These are phyloP conservation scores for Stigmatopora nigra DNA, from an alignment of 2,113 vertebrate genomes.

Conservation along the genomic window DNA sequence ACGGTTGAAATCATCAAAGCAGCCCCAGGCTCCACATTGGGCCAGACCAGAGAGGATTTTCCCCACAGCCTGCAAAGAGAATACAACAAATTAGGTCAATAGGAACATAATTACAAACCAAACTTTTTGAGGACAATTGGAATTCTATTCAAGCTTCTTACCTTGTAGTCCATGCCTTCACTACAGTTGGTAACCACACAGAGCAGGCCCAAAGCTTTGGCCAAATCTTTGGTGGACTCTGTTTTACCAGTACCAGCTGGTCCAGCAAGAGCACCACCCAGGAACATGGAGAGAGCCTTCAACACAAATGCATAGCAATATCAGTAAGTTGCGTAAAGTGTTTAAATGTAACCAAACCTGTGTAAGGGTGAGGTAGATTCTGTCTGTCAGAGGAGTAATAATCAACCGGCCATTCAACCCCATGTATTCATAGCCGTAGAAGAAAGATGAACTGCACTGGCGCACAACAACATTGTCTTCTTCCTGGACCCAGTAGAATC, in stretches of 20 bases:
- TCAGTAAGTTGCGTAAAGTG: background rate
- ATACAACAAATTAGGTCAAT: background rate
- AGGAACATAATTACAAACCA: too few relatives aligned
- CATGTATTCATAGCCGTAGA: slow-evolving; percentile 97
- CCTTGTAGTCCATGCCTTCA: slow-evolving; percentile 97
- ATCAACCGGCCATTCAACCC: slow-evolving; percentile 91
- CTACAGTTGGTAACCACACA: slow-evolving; percentile 97
- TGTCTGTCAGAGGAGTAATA: slow-evolving; percentile 92
- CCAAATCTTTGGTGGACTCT: slow-evolving; percentile 93
- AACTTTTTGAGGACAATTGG: too few relatives aligned
- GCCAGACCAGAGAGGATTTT: slow-evolving; percentile 93
- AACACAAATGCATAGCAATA: slow-evolving; percentile 4
- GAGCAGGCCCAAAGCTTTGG: slow-evolving; percentile 90
- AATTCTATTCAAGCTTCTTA: slow-evolving; percentile 51
- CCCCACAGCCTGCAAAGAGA: slow-evolving; percentile 78
- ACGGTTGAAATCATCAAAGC: slow-evolving; percentile 96
- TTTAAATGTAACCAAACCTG: slow-evolving; percentile 70
- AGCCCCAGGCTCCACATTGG: slow-evolving; percentile 96
- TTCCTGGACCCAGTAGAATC: slow-evolving; percentile 86
- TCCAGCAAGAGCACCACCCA: slow-evolving; percentile 90
- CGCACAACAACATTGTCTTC: slow-evolving; percentile 78
- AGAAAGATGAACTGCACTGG: slow-evolving; percentile 86
- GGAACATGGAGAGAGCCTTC: slow-evolving; percentile 92
- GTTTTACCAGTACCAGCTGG: slow-evolving; percentile 96
- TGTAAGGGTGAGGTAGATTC: slow-evolving; percentile 93